These are phyloP conservation scores for Alviniconcha marisindica DNA, from an alignment of 1,140 invertebrate species.

Conservation along the genomic window DNA sequence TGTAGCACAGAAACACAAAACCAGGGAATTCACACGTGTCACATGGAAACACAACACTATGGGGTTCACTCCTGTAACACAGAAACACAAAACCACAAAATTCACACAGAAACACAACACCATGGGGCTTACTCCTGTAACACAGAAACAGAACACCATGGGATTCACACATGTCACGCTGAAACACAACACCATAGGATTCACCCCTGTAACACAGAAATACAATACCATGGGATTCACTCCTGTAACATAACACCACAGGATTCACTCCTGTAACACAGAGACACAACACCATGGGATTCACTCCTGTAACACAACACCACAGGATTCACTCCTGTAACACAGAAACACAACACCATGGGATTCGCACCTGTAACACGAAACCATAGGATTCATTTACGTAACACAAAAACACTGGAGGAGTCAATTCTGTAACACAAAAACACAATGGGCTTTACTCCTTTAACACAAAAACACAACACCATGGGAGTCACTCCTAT, in stretches of 20 bases:
- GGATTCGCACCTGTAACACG: background rate
- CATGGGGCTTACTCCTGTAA: constrained; percentile 71
- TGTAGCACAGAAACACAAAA: constrained; percentile 48
- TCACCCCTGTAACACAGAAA: constrained; percentile 65
- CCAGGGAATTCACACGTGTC: too few species aligned
- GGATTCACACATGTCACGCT: too few species aligned
- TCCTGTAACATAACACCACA: constrained; percentile 66
- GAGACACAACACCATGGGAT: too few species aligned
- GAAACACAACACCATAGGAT: constrained; percentile 74
- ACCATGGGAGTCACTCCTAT: too few species aligned
- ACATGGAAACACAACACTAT: constrained; percentile 75
- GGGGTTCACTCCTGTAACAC: constrained; percentile 70
- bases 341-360: constrained; percentile 15
- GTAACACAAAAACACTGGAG: too few species aligned
- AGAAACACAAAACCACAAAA: background rate
- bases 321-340: constrained; percentile 72
- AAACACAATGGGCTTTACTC: too few species aligned
- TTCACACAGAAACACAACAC: constrained; percentile 75
- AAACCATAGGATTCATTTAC: too few species aligned
- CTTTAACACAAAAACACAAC: too few species aligned
- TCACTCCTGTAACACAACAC: constrained; percentile 63
- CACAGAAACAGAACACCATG: constrained; percentile 13
- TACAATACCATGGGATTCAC: too few species aligned
- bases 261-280: constrained; percentile 71
- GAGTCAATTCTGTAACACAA: too few species aligned